Evolutionary conservation across 2,113 vertebrate species (phyloP), one percentile per base, ranked within the genome.

Genomic region (Apteryx mantelli): DNA sequence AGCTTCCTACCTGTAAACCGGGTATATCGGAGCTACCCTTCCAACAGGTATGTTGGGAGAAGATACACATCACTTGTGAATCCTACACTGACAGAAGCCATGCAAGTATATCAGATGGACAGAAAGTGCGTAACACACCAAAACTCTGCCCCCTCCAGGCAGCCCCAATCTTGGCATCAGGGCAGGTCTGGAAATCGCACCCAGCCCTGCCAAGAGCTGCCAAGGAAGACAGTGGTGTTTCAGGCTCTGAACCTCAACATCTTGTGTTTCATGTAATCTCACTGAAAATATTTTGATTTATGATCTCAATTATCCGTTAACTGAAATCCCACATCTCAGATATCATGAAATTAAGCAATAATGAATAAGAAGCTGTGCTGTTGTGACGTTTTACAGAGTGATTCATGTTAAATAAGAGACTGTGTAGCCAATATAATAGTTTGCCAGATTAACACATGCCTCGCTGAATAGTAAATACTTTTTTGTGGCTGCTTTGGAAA

Each of bases 241-340:
- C 79, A 88, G 2, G 12, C 89, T 95, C 75, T 3, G 3, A 95
- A 97, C 87, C 94, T 90, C 79, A 94, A 83, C 82, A 90, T 97
- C 96, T 95, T 92, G 91, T 77, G 71, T 94, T 95, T 95, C 79
- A 11, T 34, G 58, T 81, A 95, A 86, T 91, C 71, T 91, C 87
- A 74, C 25, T 86, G 87, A 95, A 96, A 96, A 96, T 95, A 95
- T 97, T 97, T 96, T 97, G 87, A 97, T 96, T 95, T 97, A 95
- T 75, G 82, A 93, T 93, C 89, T 90, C 93, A 95, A 83, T 95
- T 97, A 96, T 42, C 76, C 5, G 0, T 95, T 93, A 95, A 95
- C 71, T 78, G 87, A 96, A 97, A 95, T 91, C 91, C 84, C 89
- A 88, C 91, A 93, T 96, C 95, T 96, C 76, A 34, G 94, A 93